These are phyloP conservation scores for Gonatopus flavifemur DNA, from an alignment of 1,140 invertebrate genomes.

Conservation along the genomic window DNA sequence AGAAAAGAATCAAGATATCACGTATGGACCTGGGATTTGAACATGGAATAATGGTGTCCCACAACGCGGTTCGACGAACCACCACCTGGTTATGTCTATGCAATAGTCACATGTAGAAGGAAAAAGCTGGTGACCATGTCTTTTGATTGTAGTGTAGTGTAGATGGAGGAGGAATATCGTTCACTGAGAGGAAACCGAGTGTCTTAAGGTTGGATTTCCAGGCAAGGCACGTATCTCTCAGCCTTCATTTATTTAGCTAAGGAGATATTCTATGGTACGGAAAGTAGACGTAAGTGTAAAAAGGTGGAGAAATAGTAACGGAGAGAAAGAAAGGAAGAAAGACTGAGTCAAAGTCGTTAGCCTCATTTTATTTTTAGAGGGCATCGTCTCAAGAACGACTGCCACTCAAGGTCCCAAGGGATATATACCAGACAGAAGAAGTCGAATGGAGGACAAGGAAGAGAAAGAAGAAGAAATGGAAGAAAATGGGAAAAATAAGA, in stretches of 20 bases:
- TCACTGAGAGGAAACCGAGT: too few species aligned
- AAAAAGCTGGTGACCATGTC: too few species aligned
- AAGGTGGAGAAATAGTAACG: constrained; percentile 6
- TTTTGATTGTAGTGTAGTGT: too few species aligned
- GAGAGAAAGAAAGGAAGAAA: not conserved
- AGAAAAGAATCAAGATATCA: too few species aligned
- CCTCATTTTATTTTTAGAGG: constrained; percentile 23
- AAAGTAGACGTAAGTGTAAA: not conserved
- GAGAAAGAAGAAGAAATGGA: too few species aligned
- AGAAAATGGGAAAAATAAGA: not conserved
- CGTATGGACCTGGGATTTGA: too few species aligned
- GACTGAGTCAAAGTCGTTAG: not conserved
- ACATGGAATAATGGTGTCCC: too few species aligned
- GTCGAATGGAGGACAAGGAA: not conserved
- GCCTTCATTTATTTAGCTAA: constrained; percentile 27
- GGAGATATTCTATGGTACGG: constrained; percentile 15
- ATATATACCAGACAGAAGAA: not conserved
- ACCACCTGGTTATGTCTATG: not conserved
- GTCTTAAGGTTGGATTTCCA: constrained; percentile 13
- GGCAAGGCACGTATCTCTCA: constrained; percentile 13
- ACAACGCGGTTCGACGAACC: not conserved
- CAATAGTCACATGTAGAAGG: too few species aligned
- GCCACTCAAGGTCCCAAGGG: constrained; percentile 21
- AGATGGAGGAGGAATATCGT: too few species aligned
- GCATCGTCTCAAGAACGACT: constrained; percentile 26